Base-by-base conservation (phyloP, 2,888 invertebrate species). In the Atethmia centrago region DNA sequence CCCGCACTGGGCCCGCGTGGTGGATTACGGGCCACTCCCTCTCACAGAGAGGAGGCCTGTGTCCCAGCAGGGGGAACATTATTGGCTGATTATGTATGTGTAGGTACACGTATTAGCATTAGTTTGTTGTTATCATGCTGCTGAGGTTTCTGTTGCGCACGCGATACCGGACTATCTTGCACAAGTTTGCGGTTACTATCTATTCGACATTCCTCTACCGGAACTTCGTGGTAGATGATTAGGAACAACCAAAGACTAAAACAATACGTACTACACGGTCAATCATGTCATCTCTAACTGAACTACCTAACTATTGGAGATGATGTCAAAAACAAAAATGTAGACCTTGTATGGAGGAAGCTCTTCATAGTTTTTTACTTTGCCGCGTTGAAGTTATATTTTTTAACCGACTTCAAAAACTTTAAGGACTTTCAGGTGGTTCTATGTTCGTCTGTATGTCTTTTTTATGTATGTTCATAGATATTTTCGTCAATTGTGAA, bases 91-190 rank as follows among this genome's bases (percentile, higher is more conserved):
- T n/a, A n/a, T n/a, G n/a, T n/a, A n/a, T n/a, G n/a, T n/a, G n/a
- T n/a, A n/a, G n/a, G n/a, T n/a, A n/a, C n/a, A n/a, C n/a, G n/a
- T n/a, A n/a, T n/a, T n/a, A n/a, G 19, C 14, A 31, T 42, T 49
- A 42, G 25, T 36, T 47, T 56, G 25, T 75, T 73, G 21, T 61
- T 74, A 75, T 74, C 31, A 4, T 25, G 10, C 42, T 49, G 40
- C 16, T 45, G 31, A 42, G 21, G 61, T 59, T 59, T 45, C 19
- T 61, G 36, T 74, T 47, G 36, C 36, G 14, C 75, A 55, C 36
- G 28, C 3, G 45, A 47, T n/a, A 73, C 7, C 16, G 5, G 19
- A 9, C 8, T 36, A 42, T 10, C 8, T 56, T 7, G 53, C 53
- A 45, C 25, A 69, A 69, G 14, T 53, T 69, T 36, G 45, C 21